Conservation (phyloP, 2,797 vertebrate species). For the Delichon dasypus region DNA sequence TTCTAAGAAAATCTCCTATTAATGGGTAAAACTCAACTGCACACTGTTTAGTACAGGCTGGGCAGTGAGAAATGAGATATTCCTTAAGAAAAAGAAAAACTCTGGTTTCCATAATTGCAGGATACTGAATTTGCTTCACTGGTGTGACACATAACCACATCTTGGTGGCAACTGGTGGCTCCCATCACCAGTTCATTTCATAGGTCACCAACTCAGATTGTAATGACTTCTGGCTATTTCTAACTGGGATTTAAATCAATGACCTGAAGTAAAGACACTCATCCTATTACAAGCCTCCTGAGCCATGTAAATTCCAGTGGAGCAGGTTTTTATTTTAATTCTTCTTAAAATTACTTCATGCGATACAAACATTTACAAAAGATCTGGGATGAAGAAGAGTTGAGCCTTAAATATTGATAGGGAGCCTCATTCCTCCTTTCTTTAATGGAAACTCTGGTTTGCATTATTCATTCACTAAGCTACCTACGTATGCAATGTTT, state of each 20-base stretch:
- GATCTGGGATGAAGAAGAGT: background rate
- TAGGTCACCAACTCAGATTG: constrained; percentile 14
- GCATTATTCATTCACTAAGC: background rate
- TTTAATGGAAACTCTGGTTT: background rate
- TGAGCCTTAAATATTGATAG: background rate
- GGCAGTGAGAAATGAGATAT: background rate
- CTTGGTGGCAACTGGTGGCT: background rate
- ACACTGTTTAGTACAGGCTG: background rate
- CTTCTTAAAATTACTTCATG: constrained; percentile 24
- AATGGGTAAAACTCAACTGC: constrained; percentile 27
- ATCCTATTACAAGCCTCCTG: constrained; percentile 24
- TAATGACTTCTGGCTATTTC: constrained; percentile 57
- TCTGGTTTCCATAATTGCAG: background rate
- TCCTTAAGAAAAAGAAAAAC: background rate
- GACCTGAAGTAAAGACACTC: constrained; percentile 50
- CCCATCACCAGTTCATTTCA: background rate
- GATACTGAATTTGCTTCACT: background rate
- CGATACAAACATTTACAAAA: background rate
- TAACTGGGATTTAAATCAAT: constrained; percentile 58
- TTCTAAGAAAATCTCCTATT: constrained; percentile 52
- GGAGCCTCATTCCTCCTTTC: background rate
- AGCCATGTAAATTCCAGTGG: constrained; percentile 7
- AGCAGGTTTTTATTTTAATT: background rate
- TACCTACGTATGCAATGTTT: fast-evolving
- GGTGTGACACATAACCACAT: background rate